Base-by-base conservation (phyloP, 2,113 vertebrate species). In the Myrmecobius fasciatus region DNA sequence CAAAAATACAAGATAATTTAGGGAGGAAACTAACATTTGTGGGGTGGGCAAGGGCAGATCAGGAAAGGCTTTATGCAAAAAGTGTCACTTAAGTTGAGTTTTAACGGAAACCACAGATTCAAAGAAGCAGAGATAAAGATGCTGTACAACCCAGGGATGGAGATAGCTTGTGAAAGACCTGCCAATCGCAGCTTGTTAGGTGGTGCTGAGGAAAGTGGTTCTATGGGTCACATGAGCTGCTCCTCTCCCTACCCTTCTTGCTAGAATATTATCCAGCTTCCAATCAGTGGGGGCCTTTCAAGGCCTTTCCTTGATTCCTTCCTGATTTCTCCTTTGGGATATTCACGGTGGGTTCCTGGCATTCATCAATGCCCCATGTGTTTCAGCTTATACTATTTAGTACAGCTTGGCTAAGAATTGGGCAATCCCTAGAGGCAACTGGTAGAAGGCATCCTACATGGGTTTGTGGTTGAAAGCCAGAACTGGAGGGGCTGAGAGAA, bases 301-400 rank as follows among this genome's bases (percentile, higher is more conserved):
- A 60, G 60, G 36, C 14, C 60, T 83, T 83, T 83, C 67, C n/a
- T 83, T 83, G 67, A 8, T 83, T 83, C n/a, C 67, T 43, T 43
- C 67, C 67, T 83, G 67, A 43, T 43, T 43, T 8, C 36, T 67
- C 12, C 67, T 43, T 83, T 43, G 20, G 67, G 17, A 43, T 6
- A 14, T 83, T 24, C n/a, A 83, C 2, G n/a, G 17, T 2, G 8
- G 1, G 4, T n/a, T 83, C 67, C 6, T 83, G 67, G 67, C 67
- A 83, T 83, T 43, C n/a, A 83, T 20, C 67, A 83, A 20, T 43
- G n/a, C n/a, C 67, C 93, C 97, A 96, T 95, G 95, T 97, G 97
- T 94, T 94, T 92, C 28, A 96, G 97, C 97, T 97, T 97, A 96
- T 92, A 12, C 91, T 9, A 2, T 67, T 97, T 93, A 98, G 91